These are phyloP conservation scores for Caenorhabditis macrosperma DNA, from an alignment of 2,888 invertebrate species.

Conservation along the genomic window DNA sequence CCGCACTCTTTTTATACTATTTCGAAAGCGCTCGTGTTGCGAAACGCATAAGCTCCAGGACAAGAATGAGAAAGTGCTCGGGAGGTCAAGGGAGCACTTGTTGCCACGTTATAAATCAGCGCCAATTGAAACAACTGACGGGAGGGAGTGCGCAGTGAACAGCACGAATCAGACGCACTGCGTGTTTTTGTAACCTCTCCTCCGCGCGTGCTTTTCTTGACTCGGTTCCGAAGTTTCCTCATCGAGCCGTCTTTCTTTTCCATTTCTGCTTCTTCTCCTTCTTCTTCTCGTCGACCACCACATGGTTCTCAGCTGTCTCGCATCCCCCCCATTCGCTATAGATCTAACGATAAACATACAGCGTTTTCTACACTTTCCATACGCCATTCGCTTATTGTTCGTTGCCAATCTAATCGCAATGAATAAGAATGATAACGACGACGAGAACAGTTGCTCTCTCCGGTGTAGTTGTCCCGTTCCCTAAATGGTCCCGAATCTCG, in stretches of 20 bases:
- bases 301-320: no score
- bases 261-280: no score
- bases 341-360: no score
- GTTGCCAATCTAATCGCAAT: no score
- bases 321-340: no score
- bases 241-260: neutral
- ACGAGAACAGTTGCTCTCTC: no score
- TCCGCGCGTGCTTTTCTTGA: neutral
- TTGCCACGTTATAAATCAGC: slow-evolving; percentile 19
- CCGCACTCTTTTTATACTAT: slow-evolving; percentile 7
- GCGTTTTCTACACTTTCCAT: no score
- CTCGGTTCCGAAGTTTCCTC: neutral
- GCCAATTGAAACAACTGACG: slow-evolving; percentile 38
- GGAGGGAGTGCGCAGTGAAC: neutral
- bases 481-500: slow-evolving; percentile 9
- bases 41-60: neutral
- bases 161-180: neutral
- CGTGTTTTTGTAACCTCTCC: slow-evolving; percentile 3
- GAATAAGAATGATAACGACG: no score
- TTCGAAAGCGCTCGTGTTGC: slow-evolving; percentile 4
- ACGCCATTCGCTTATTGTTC: no score
- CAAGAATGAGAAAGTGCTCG: neutral
- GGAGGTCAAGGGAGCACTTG: neutral
- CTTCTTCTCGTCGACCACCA: no score
- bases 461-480: no score